phyloP scores from a whole-genome alignment of 2,797 vertebrate genomes.

The Rhinatrema bivittatum region DNA sequence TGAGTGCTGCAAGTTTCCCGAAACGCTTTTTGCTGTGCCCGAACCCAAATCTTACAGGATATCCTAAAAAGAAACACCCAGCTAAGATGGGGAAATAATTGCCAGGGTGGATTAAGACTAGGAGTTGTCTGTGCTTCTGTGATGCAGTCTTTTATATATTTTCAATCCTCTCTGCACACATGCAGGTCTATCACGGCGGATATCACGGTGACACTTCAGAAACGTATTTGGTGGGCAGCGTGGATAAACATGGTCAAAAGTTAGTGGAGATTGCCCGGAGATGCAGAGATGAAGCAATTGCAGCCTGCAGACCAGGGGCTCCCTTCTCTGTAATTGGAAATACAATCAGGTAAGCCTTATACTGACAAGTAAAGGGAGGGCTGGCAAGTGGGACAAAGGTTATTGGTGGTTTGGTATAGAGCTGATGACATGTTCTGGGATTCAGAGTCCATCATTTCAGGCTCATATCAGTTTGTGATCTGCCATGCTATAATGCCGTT shows the following conservation, averaged over 20 bases:
- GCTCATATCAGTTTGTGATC: conserved; percentile 82
- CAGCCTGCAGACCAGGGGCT: conserved; percentile 78
- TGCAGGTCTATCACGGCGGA: conserved; percentile 89
- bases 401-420: conserved; percentile 72
- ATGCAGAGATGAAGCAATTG: conserved; percentile 89
- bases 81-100: no score
- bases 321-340: conserved; percentile 92
- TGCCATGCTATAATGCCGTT: conserved; percentile 70
- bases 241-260: conserved; percentile 77
- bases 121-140: no score
- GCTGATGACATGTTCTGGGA: conserved; percentile 86
- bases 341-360: conserved; percentile 86
- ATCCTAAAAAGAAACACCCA: no score
- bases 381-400: conserved; percentile 77
- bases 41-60: no score
- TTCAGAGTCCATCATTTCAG: conserved; percentile 79
- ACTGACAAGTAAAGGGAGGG: conserved; percentile 64
- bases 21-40: no score
- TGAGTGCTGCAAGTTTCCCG: no score
- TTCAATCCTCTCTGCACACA: conserved; percentile 44
- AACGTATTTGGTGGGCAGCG: conserved; percentile 87
- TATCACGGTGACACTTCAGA: conserved; percentile 97
- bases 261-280: conserved; percentile 83
- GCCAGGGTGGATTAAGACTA: no score
- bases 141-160: no score